A percentile compares a stretch with the other conserved stretches of the same genome.
Conservation (phyloP, 2,888 invertebrate genomes). For the Ormyrus pomaceus region DNA sequence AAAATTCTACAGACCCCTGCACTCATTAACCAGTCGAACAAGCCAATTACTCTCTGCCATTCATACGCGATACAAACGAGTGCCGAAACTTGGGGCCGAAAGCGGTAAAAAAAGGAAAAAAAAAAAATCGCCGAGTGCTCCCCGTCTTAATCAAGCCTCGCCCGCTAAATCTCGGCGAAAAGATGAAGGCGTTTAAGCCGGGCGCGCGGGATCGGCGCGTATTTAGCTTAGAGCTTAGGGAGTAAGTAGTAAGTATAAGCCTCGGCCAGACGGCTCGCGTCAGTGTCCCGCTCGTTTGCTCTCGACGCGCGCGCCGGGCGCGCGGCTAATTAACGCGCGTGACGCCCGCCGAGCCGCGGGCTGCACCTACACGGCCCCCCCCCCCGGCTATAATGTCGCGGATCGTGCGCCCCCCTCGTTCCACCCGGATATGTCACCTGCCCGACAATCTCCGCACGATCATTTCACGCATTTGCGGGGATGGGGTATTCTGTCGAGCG, state of each 20-base stretch:
- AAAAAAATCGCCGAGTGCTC: conserved; percentile 29
- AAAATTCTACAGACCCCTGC: too few relatives aligned
- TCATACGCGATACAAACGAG: too few relatives aligned
- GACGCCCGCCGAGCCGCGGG: background rate
- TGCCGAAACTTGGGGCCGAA: background rate
- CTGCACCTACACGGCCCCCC: background rate
- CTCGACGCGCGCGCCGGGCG: conserved; percentile 14
- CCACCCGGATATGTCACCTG: background rate
- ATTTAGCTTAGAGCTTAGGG: too few relatives aligned
- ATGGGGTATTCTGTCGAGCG: too few relatives aligned
- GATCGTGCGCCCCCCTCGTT: background rate
- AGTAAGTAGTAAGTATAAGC: too few relatives aligned
- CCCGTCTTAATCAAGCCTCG: conserved; percentile 39
- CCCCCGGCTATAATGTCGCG: background rate
- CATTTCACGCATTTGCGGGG: too few relatives aligned
- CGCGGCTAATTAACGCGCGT: conserved; percentile 41
- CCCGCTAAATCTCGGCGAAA: background rate
- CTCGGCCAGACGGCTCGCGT: background rate
- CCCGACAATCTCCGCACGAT: too few relatives aligned
- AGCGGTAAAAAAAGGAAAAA: conserved; percentile 8
- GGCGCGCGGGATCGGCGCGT: too few relatives aligned
- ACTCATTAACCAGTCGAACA: too few relatives aligned
- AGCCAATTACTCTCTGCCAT: too few relatives aligned
- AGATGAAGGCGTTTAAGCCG: background rate
- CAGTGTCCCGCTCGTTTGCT: background rate